These are phyloP conservation scores for Scrobipalpa costella DNA, from an alignment of 2,888 invertebrate species.

Conservation along the genomic window DNA sequence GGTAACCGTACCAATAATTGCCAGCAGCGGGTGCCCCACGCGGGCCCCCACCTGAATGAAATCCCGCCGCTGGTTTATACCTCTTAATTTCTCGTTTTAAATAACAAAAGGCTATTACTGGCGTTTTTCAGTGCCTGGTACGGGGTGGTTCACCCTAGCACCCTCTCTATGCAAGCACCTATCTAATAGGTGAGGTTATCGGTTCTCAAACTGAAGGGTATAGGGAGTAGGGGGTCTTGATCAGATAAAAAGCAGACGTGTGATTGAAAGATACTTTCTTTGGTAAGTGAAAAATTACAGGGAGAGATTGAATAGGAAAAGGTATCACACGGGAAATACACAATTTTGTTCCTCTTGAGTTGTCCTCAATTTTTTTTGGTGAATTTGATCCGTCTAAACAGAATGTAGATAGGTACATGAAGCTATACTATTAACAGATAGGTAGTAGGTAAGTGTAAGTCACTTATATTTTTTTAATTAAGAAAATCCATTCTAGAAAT, in stretches of 20 bases:
- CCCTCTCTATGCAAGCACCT: constrained; percentile 49
- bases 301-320: neutral
- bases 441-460: no score
- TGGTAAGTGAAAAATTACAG: neutral
- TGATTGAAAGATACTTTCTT: constrained; percentile 5
- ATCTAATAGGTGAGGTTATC: constrained; percentile 53
- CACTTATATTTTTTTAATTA: no score
- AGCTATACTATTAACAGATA: no score
- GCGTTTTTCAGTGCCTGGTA: constrained; percentile 64
- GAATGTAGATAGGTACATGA: no score
- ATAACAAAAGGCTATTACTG: constrained; percentile 67
- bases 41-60: constrained; percentile 44
- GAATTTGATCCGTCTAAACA: no score
- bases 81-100: constrained; percentile 68
- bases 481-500: no score
- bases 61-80: constrained; percentile 45
- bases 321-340: neutral
- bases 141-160: constrained; percentile 53
- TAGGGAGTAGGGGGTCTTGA: constrained; percentile 23
- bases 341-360: no score
- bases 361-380: no score
- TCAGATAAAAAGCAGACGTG: neutral
- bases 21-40: constrained; percentile 28
- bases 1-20: constrained; percentile 53
- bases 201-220: constrained; percentile 33